Evolutionary conservation across 2,888 invertebrate genomes (phyloP), one percentile per base, ranked within the genome.

Genomic region (Netelia virgata): DNA sequence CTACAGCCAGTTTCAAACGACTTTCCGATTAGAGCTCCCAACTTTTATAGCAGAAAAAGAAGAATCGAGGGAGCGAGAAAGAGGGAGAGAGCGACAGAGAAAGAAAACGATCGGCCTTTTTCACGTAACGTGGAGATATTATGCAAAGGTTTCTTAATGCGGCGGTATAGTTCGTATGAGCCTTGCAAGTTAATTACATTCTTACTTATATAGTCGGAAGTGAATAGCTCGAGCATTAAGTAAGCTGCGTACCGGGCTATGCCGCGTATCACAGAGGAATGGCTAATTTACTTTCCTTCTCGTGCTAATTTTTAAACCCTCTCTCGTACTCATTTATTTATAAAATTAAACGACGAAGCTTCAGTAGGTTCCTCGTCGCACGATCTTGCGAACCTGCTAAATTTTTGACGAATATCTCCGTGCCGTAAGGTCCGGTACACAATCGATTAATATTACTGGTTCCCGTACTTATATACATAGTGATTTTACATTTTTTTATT

Each of bases 111-210:
- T 59, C 83, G 85, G 82, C 81, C 64, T 85, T 86, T 86, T 82
- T 81, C 55, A 70, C 70, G 76, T 70, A 20, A 36, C 77, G 63
- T 74, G 55, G 74, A 50, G 11, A 83, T 84, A 90, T 91, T 91
- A 90, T 88, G 89, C 90, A 90, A 90, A 87, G 85, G 86, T 89
- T 90, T 89, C 89, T 89, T 83, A 88, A 88, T 86, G 84, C 78
- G 81, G 86, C 53, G 59, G 28, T 57, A 16, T 10, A 82, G 63
- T 68, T 63, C 55, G 53, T 63, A 43, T 61, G 43, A 64, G 69
- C 41, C 47, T 47, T 20, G 41, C 55, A 70, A 75, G 75, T 75
- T 63, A 61, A 75, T 80, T 47, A 61, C 82, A 77, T 78, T 82
- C 77, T 80, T 82, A 47, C 73, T 80, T 91, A 88, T 89, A 88